A percentile compares a stretch with the other conserved stretches of the same genome.
Evolutionary conservation across 1,140 invertebrate species (phyloP).

Genomic region (Panulirus ornatus): DNA sequence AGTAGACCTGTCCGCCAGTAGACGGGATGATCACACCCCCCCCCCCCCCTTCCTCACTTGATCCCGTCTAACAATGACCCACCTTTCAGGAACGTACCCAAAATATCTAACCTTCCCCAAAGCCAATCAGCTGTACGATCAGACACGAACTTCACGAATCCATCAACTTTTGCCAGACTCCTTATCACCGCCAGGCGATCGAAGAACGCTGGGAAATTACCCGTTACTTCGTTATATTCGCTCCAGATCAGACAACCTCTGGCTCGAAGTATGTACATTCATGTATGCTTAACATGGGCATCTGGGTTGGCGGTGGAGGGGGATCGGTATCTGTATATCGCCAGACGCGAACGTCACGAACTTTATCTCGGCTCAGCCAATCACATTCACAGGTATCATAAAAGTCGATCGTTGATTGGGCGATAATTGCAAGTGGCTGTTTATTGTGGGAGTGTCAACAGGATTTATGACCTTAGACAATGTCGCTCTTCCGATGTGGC

Average conservation of each 20-base stretch:
- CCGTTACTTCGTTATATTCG: neutral
- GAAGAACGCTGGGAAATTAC: neutral
- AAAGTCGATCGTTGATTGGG: conserved; percentile 2
- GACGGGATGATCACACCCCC: no score
- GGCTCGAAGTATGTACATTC: no score
- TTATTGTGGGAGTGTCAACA: neutral
- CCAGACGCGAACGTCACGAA: neutral
- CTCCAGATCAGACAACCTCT: no score
- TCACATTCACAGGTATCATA: neutral
- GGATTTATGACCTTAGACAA: neutral
- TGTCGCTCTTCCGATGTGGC: neutral
- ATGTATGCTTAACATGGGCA: no score
- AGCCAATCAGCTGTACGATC: neutral
- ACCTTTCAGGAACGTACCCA: neutral
- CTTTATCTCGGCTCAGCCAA: neutral
- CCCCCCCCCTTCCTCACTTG: no score
- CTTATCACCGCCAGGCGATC: neutral
- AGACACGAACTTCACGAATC: neutral
- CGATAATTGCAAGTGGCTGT: neutral
- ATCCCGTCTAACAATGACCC: neutral
- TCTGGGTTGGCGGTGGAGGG: no score
- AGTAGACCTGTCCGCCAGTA: no score
- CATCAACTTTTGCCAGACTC: neutral
- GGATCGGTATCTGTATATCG: neutral
- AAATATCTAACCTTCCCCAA: neutral